Conservation (phyloP, 2,888 invertebrate genomes). For the Lasioglossum oenotherae region DNA sequence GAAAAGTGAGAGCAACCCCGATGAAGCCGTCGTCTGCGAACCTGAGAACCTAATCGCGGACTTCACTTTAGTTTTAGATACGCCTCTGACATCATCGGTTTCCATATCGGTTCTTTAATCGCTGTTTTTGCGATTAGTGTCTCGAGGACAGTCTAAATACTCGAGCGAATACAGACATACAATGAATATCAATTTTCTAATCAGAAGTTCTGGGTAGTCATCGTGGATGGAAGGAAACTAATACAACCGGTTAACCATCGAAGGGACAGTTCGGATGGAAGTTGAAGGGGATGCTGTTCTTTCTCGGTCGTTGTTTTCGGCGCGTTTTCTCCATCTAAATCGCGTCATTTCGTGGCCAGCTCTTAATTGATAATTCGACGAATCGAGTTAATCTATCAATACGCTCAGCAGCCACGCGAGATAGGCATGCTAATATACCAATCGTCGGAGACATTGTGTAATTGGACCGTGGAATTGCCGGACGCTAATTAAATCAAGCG, state of each 20-base stretch:
- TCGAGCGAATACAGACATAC: not conserved
- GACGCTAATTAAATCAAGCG: conserved; percentile 49
- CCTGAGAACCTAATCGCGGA: not conserved
- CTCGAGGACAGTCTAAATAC: not conserved
- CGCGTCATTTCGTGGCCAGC: not conserved
- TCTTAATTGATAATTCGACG: conserved; percentile 9
- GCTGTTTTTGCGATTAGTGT: not conserved
- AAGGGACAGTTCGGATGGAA: not conserved
- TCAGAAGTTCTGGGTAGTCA: too few species aligned
- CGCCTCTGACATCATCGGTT: not conserved
- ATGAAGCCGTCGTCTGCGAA: not conserved
- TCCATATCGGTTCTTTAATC: not conserved
- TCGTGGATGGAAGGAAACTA: not conserved
- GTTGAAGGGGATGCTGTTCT: not conserved
- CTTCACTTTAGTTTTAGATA: not conserved
- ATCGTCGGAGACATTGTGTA: conserved; percentile 31
- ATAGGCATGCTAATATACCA: conserved; percentile 25
- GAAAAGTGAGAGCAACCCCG: too few species aligned
- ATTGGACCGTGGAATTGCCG: conserved; percentile 43
- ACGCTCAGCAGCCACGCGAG: not conserved
- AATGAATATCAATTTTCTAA: not conserved
- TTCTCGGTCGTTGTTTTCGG: not conserved
- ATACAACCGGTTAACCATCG: not conserved
- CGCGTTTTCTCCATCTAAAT: not conserved
- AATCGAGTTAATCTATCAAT: conserved; percentile 25